phyloP scores from a whole-genome alignment of 35 echinoderm and acorn worm species.

The Acanthaster planci region DNA sequence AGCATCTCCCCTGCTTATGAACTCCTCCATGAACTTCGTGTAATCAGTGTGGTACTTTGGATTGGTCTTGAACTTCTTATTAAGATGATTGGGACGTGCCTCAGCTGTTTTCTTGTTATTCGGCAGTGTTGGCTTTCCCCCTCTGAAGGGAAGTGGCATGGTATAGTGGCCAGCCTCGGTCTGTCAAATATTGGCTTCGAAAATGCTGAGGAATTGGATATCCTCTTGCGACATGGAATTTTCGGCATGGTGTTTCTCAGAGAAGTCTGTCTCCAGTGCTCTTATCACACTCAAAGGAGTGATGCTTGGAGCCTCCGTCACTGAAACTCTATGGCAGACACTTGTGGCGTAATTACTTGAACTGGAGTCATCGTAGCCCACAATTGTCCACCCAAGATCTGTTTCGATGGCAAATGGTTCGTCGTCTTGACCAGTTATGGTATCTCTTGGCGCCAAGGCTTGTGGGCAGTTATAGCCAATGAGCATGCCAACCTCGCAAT shows the following conservation, averaged over 20 bases:
- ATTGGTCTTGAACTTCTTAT: too few relatives aligned
- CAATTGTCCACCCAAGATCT: too few relatives aligned
- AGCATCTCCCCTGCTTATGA: too few relatives aligned
- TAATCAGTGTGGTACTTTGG: conserved; percentile 2
- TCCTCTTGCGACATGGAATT: too few relatives aligned
- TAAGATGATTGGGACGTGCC: too few relatives aligned
- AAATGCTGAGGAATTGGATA: too few relatives aligned
- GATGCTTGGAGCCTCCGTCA: not conserved
- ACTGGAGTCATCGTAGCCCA: conserved; percentile 49
- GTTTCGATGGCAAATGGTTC: conserved; percentile 46
- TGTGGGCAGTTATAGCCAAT: conserved; percentile 47
- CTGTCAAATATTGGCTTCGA: too few relatives aligned
- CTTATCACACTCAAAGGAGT: conserved; percentile 24
- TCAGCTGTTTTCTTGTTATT: too few relatives aligned
- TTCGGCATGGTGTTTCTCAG: too few relatives aligned
- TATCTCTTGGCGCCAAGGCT: conserved; percentile 26
- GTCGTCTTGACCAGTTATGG: not conserved
- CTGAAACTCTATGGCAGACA: not conserved
- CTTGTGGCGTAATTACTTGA: conserved; percentile 30
- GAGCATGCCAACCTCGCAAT: conserved; percentile 28
- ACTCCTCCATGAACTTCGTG: conserved; percentile 37
- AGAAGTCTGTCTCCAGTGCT: conserved; percentile 49
- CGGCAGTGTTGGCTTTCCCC: too few relatives aligned
- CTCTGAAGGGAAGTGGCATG: too few relatives aligned
- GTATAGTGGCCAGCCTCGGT: too few relatives aligned